Evolutionary conservation across 2,888 invertebrate species (phyloP).

Genomic region (Falcaria lacertinaria): DNA sequence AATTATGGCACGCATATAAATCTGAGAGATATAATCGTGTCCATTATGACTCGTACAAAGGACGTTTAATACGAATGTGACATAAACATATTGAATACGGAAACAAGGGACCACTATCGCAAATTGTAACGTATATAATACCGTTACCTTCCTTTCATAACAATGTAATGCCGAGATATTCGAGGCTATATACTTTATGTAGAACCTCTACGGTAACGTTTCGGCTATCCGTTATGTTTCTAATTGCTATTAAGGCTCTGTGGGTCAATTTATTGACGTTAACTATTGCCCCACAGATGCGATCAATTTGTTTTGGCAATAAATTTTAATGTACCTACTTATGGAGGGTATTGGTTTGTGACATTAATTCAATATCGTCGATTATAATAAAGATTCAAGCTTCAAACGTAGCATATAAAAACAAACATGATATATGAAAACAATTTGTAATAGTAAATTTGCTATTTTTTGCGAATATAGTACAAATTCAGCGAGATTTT

Average conservation of each 20-base stretch:
- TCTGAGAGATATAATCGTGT: background rate
- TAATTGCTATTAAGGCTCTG: constrained; percentile 10
- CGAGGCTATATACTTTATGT: constrained; percentile 2
- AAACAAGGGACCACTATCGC: constrained; percentile 24
- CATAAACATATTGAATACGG: constrained; percentile 24
- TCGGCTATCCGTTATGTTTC: constrained; percentile 9
- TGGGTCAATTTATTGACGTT: constrained; percentile 17
- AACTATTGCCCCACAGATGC: constrained; percentile 9
- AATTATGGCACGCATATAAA: background rate
- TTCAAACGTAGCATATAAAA: too few relatives aligned
- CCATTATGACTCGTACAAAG: constrained; percentile 6
- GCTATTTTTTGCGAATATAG: too few relatives aligned
- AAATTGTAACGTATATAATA: constrained; percentile 32
- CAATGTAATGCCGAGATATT: constrained; percentile 20
- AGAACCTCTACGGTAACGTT: constrained; percentile 1
- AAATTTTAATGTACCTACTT: background rate
- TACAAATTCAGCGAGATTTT: too few relatives aligned
- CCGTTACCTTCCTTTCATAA: constrained; percentile 24
- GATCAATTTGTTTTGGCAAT: constrained; percentile 2
- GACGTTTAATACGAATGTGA: constrained; percentile 9
- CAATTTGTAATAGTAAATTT: too few relatives aligned
- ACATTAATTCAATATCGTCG: background rate
- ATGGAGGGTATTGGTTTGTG: background rate
- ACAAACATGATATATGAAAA: too few relatives aligned
- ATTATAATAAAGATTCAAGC: background rate